Conservation (phyloP, 2,888 invertebrate species). For the Caenorhabditis panamensis region DNA sequence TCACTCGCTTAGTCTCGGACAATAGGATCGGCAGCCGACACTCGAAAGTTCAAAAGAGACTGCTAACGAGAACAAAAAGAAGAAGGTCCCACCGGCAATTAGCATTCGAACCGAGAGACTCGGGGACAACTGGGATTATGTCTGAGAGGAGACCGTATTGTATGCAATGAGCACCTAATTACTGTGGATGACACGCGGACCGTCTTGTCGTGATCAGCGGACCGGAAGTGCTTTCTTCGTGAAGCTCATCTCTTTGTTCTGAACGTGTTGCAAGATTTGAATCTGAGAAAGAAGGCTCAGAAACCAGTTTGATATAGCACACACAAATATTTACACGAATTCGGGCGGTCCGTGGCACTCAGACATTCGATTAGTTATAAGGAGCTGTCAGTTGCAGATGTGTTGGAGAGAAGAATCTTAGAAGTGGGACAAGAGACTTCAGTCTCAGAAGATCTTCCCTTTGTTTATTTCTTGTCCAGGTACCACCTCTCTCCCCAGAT, state of each 20-base stretch:
- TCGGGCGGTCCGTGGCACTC: too few relatives aligned
- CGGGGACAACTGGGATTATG: not conserved
- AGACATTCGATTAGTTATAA: not conserved
- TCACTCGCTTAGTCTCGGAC: not conserved
- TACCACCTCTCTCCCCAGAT: too few relatives aligned
- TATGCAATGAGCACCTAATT: not conserved
- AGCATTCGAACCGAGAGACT: not conserved
- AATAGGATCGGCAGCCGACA: not conserved
- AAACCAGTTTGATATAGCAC: too few relatives aligned
- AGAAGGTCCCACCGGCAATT: not conserved
- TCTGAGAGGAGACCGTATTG: slow-evolving; percentile 5
- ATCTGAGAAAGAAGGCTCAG: too few relatives aligned
- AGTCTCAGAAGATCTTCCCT: not conserved
- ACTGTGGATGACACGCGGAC: not conserved
- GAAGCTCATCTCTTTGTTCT: too few relatives aligned
- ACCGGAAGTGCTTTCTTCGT: too few relatives aligned
- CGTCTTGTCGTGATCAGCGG: too few relatives aligned
- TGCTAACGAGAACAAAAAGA: slow-evolving; percentile 2
- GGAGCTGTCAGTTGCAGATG: not conserved
- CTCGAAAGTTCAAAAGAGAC: slow-evolving; percentile 9
- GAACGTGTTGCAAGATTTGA: too few relatives aligned
- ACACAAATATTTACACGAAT: not conserved
- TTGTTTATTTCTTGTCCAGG: not conserved
- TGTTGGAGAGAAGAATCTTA: not conserved
- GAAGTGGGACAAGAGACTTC: not conserved